Base-by-base conservation (phyloP, 2,888 invertebrate species). In the Dione juno region DNA sequence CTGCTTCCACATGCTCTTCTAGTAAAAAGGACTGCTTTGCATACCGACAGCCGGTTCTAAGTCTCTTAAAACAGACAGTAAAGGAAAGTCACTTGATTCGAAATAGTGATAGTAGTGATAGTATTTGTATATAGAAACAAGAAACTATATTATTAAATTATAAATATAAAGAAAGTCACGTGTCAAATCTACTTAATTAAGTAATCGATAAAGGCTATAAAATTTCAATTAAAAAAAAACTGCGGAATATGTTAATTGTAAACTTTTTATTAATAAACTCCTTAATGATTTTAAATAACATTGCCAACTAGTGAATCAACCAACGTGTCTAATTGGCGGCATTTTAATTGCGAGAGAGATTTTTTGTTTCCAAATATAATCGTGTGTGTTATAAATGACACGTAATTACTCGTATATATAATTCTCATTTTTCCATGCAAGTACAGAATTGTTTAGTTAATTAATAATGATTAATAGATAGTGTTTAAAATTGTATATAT, bases 391-490 rank as follows among this genome's bases (percentile, higher is more conserved):
- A 54, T 13, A 48, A 57, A 68, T 54, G 54, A 68, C 63, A 63
- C 2, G 35, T 68, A 66, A 66, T 69, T 64, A n/a, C n/a, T n/a
- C n/a, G n/a, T n/a, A 72, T 50, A 43, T 58, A 16, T 67, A 65
- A 65, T 67, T 54, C 37, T 19, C 19, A 41, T 35, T 68, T 67
- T 64, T 70, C 64, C 57, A 57, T 53, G 52, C 65, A 64, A 61
- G 70, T 67, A 75, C 71, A 74, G 71, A 73, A 78, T 76, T 77
- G 72, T 76, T 77, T 78, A 81, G 78, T 79, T 84, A 84, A 84
- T 84, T 83, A 86, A 80, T 80, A 79, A 82, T 89, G 88, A 90
- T 88, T 83, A 85, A 90, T 88, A n/a, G 85, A 77, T 76, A 78
- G 72, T 79, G 77, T 81, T 78, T 79, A 67, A 74, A 83, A 85